Conservation (phyloP, 2,888 invertebrate species). For the Erebia epiphron region DNA sequence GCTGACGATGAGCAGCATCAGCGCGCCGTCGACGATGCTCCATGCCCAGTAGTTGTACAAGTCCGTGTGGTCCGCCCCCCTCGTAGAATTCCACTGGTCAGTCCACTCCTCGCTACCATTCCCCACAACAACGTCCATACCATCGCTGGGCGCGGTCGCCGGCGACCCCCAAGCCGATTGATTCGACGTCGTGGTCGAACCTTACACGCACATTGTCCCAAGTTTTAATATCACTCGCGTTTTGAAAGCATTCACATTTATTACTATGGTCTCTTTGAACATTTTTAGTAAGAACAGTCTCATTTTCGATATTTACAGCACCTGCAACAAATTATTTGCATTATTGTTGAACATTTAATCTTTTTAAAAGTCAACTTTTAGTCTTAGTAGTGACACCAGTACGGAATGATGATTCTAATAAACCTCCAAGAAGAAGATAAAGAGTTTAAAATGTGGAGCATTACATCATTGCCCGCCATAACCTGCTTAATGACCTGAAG, state of each 20-base stretch:
- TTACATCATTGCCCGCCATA: no score
- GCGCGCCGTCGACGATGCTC: conserved; percentile 85
- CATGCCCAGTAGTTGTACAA: conserved; percentile 83
- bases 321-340: conserved; percentile 26
- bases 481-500: no score
- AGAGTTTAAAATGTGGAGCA: no score
- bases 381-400: no score
- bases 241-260: conserved; percentile 49
- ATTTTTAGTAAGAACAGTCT: conserved; percentile 39
- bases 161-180: conserved; percentile 70
- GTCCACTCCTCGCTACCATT: conserved; percentile 63
- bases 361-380: background rate
- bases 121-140: conserved; percentile 75
- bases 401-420: no score
- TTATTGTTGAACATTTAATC: background rate
- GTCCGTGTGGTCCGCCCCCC: conserved; percentile 55
- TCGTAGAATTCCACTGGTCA: conserved; percentile 60
- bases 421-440: no score
- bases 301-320: conserved; percentile 23
- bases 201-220: conserved; percentile 66
- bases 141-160: conserved; percentile 79
- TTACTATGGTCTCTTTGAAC: conserved; percentile 48
- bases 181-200: conserved; percentile 75
- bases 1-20: conserved; percentile 86
- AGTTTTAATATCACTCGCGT: conserved; percentile 61